Evolutionary conservation across 2,113 vertebrate genomes (phyloP).

Genomic region (Apeltes quadracus): DNA sequence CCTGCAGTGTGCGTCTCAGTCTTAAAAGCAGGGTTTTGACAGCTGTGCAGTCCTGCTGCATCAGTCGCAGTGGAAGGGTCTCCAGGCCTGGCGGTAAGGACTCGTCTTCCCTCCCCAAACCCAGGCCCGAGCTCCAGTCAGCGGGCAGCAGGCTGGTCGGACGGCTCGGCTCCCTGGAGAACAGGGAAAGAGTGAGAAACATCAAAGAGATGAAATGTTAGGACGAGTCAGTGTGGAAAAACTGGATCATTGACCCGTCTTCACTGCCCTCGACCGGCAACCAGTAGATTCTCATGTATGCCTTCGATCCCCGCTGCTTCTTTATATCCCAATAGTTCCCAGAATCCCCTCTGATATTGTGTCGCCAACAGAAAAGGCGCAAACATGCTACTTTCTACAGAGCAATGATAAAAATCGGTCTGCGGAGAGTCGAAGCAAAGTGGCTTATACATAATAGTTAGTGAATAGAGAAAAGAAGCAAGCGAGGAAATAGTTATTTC

Average conservation of each 20-base stretch:
- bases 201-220: slow-evolving; percentile 35
- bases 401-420: background rate
- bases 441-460: background rate
- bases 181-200: slow-evolving; percentile 2
- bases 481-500: background rate
- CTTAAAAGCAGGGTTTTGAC: slow-evolving; percentile 93
- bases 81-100: slow-evolving; percentile 83
- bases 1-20: slow-evolving; percentile 94
- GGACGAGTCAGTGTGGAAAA: slow-evolving; percentile 30
- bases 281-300: slow-evolving; percentile 11
- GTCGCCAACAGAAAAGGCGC: background rate
- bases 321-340: background rate
- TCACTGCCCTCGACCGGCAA: slow-evolving; percentile 24
- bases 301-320: slow-evolving; percentile 29
- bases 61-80: slow-evolving; percentile 89
- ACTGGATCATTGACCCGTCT: slow-evolving; percentile 34
- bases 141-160: slow-evolving; percentile 74
- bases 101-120: slow-evolving; percentile 84
- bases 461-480: background rate
- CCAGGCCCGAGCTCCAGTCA: slow-evolving; percentile 81
- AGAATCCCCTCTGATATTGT: background rate
- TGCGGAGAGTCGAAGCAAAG: background rate
- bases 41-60: slow-evolving; percentile 96
- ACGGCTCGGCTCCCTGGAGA: slow-evolving; percentile 70
- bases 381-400: background rate